Conservation (phyloP, 92 coral and sea anemone species). For the Umimayanthus chanpuru region DNA sequence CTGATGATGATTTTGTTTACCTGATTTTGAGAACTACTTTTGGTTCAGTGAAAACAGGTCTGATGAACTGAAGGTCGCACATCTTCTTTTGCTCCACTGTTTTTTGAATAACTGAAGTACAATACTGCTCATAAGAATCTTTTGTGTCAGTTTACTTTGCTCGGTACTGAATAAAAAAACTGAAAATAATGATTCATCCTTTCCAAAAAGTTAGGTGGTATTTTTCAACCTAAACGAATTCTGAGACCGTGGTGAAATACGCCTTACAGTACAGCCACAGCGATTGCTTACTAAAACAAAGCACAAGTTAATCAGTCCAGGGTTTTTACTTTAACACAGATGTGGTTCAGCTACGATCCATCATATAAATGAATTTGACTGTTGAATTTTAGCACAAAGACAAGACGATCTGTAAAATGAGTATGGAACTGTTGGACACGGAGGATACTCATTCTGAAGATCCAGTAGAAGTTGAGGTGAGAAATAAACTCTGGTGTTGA, state of each 20-base stretch:
- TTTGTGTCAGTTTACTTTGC: too few relatives aligned
- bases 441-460: conserved; percentile 95
- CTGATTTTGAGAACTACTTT: conserved; percentile 34
- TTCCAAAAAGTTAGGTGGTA: too few relatives aligned
- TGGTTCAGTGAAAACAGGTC: conserved; percentile 49
- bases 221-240: too few relatives aligned
- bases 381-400: conserved; percentile 82
- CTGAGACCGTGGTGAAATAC: too few relatives aligned
- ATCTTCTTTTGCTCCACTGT: too few relatives aligned
- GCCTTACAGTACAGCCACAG: too few relatives aligned
- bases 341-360: not conserved
- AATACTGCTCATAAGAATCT: not conserved
- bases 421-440: conserved; percentile 92
- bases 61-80: conserved; percentile 42
- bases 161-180: too few relatives aligned
- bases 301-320: too few relatives aligned
- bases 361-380: not conserved
- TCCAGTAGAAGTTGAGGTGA: conserved; percentile 89
- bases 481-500: not conserved
- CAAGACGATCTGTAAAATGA: conserved; percentile 86
- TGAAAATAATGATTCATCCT: too few relatives aligned
- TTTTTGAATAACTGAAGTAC: not conserved
- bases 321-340: too few relatives aligned
- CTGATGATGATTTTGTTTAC: conserved; percentile 39
- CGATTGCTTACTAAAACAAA: too few relatives aligned